Base-by-base conservation (phyloP, 2,888 invertebrate species). In the Mycalesis mineus region DNA sequence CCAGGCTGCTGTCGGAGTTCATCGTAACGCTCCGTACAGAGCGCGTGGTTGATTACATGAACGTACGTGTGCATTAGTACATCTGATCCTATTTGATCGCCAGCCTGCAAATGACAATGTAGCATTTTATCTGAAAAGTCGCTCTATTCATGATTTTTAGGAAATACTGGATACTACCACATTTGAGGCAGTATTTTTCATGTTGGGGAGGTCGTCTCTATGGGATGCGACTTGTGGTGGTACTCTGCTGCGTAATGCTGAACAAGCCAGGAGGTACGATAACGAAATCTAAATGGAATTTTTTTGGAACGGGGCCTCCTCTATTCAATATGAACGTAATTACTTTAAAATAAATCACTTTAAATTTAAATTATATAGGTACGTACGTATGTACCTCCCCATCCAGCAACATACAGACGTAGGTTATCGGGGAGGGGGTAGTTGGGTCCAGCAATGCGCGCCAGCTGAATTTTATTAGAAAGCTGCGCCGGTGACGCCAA, bases 1-100 rank as follows among this genome's bases (percentile, higher is more conserved):
- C 90, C 90, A 84, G 90, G 91, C 28, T 91, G 91, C 8, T 83
- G 81, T 90, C 67, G 69, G 49, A 77, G 64, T 48, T 63, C 55
- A 0, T 67, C 70, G 58, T 81, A 81, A 8, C 76, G 74, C n/a
- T 69, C 67, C 0, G 65, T 62, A 54, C 81, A 81, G 0, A 72
- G 33, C 0, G 63, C 33, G 2, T 77, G 75, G 63, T 76, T 72
- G 57, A 82, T 72, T 36, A 70, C 55, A 50, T 73, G 60, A 4
- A 79, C 41, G 33, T 70, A 65, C 1, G 83, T 83, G 42, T 69
- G 67, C 33, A 66, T 69, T 3, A 73, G 57, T 22, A 58, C 50
- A 74, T 59, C 7, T 9, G 55, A 47, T 29, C 9, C 0, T 2
- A 13, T 28, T 5, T 13, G 13, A 8, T n/a, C 28, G 28, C 28